Base-by-base conservation (phyloP, 2,113 vertebrate genomes). In the Lepus timidus region DNA sequence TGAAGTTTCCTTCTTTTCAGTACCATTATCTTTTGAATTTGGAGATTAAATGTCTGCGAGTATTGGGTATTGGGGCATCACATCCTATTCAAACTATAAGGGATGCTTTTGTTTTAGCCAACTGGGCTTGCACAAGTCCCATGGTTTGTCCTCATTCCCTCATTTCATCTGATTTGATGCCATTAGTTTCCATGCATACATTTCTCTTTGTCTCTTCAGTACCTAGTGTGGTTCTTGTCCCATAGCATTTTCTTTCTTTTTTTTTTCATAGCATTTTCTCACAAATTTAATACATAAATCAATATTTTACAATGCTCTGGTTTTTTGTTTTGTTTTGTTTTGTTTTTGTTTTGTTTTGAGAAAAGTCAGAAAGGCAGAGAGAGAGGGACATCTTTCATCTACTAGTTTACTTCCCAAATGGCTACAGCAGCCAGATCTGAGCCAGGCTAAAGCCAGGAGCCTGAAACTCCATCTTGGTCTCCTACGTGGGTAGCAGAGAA, bases 151-250 rank as follows among this genome's bases (percentile, higher is more conserved):
- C 23, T 68, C 52, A 84, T 29, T 75, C 25, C n/a, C 1, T 85
- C 31, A 20, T 81, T 88, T 88, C 79, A 86, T 64, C 22, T 58
- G 67, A 49, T 51, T 70, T 61, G 65, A 8, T 31, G 25, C 20
- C 70, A 52, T 92, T 49, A 20, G 36, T 68, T 78, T 80, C 22
- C n/a, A n/a, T n/a, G n/a, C n/a, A n/a, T n/a, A n/a, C 80, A 64
- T 82, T 85, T 96, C 17, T 75, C 65, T 83, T 68, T 68, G 64
- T 83, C 22, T 87, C 33, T 25, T 93, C 31, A 20, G 33, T 85
- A 36, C 1, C 36, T 51, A 52, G 6, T 25, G n/a, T 29, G 6
- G 13, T 79, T 74, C 55, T 91, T 75, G 39, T 39, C 25, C 68
- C 23, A 16, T 51, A 25, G n/a, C 14, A 62, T 17, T 86, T 85